Conservation (phyloP, 2,888 invertebrate genomes). For the Agapetus fuscipes region DNA sequence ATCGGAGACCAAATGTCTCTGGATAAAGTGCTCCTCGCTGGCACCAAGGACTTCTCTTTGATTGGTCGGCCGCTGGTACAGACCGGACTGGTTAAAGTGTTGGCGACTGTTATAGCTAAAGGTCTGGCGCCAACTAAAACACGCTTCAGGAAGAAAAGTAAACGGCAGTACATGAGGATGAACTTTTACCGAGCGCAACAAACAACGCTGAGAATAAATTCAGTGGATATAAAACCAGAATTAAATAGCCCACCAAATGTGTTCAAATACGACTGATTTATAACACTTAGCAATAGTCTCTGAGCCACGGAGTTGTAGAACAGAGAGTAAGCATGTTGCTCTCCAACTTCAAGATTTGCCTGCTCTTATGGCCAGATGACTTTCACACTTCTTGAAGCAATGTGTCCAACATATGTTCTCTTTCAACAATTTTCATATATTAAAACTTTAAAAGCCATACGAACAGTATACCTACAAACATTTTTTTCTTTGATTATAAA, state of each 20-base stretch:
- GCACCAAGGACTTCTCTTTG: conserved; percentile 69
- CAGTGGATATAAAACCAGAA: conserved; percentile 49
- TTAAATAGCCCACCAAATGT: conserved; percentile 38
- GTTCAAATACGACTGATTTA: too few relatives aligned
- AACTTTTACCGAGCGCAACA: conserved; percentile 60
- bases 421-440: too few relatives aligned
- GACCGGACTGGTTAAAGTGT: conserved; percentile 59
- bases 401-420: too few relatives aligned
- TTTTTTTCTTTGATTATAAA: too few relatives aligned
- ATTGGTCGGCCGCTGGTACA: conserved; percentile 73
- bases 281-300: too few relatives aligned
- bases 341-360: too few relatives aligned
- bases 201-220: conserved; percentile 69
- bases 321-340: too few relatives aligned
- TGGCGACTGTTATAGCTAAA: conserved; percentile 78
- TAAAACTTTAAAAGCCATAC: too few relatives aligned
- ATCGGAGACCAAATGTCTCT: conserved; percentile 69
- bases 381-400: too few relatives aligned
- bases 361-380: too few relatives aligned
- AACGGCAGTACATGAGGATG: conserved; percentile 69
- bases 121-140: conserved; percentile 71
- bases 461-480: too few relatives aligned
- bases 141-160: conserved; percentile 62
- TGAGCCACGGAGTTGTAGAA: too few relatives aligned
- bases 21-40: conserved; percentile 76